phyloP scores from a whole-genome alignment of 2,113 vertebrate genomes.

The Peromyscus leucopus region DNA sequence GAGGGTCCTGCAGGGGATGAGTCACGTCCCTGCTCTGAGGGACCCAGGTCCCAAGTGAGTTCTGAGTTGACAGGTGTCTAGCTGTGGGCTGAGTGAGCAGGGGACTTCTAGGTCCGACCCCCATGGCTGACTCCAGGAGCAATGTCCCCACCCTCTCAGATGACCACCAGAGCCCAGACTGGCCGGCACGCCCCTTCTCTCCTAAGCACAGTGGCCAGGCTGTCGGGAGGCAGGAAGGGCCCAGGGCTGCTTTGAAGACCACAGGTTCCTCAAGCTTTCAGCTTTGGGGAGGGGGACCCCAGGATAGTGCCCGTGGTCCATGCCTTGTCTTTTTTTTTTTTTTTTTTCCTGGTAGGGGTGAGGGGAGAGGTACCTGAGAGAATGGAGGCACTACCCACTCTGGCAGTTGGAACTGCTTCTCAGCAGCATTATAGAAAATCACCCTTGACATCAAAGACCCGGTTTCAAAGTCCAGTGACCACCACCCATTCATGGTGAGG shows the following conservation, averaged over 20 bases:
- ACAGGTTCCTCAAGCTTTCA: background rate
- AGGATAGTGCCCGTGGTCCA: background rate
- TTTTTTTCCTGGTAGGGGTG: too few species aligned
- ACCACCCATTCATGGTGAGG: background rate
- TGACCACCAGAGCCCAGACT: background rate
- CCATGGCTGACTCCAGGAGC: background rate
- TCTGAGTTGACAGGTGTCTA: background rate
- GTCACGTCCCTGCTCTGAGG: background rate
- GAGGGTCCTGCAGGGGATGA: background rate
- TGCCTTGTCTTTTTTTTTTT: background rate
- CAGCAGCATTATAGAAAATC: background rate
- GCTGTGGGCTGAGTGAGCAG: background rate
- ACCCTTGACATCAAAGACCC: background rate
- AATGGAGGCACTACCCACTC: background rate
- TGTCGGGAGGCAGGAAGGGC: background rate
- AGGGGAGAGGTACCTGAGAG: background rate
- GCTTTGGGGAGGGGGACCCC: too few species aligned
- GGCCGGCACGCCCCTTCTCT: background rate
- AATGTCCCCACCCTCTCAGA: background rate
- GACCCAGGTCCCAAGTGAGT: background rate
- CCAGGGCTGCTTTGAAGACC: background rate
- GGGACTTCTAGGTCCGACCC: background rate
- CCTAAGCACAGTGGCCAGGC: background rate
- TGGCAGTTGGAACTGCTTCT: background rate
- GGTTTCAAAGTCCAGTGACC: background rate